phyloP scores from a whole-genome alignment of 2,888 invertebrate species.

The Boloria euphrosyne region DNA sequence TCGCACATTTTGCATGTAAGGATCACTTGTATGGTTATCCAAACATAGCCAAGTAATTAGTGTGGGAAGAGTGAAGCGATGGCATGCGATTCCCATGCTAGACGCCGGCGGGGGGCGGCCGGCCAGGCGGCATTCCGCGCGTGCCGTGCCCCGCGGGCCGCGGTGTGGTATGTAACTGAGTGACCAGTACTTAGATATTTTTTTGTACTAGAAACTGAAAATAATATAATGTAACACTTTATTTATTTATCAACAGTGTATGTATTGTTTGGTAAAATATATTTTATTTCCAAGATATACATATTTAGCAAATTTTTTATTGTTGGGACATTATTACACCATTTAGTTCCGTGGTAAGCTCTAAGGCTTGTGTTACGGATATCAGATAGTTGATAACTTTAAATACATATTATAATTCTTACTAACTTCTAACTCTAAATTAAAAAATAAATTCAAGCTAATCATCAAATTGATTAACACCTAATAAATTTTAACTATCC shows the following conservation, averaged over 20 bases:
- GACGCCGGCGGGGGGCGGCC: constrained; percentile 34
- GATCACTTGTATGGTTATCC: constrained; percentile 9
- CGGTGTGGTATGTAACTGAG: not conserved
- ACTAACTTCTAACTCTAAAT: not conserved
- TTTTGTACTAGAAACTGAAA: not conserved
- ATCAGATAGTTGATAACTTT: not conserved
- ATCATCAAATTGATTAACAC: not conserved
- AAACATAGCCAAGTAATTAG: constrained; percentile 18
- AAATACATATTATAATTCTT: not conserved
- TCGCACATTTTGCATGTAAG: constrained; percentile 4
- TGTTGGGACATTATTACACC: too few relatives aligned
- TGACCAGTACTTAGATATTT: constrained; percentile 9
- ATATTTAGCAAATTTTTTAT: too few relatives aligned
- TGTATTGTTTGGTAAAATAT: too few relatives aligned
- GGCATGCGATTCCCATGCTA: constrained; percentile 35
- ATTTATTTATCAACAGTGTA: too few relatives aligned
- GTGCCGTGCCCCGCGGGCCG: constrained; percentile 30
- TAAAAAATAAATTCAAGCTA: not conserved
- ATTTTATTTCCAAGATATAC: too few relatives aligned
- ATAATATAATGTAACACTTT: too few relatives aligned
- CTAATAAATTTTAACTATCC: not conserved
- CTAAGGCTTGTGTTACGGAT: too few relatives aligned
- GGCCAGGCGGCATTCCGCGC: constrained; percentile 45
- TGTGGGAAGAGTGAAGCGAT: constrained; percentile 24
- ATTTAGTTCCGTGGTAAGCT: too few relatives aligned